phyloP scores from a whole-genome alignment of 2,797 vertebrate species.

The Crocidura indochinensis region DNA sequence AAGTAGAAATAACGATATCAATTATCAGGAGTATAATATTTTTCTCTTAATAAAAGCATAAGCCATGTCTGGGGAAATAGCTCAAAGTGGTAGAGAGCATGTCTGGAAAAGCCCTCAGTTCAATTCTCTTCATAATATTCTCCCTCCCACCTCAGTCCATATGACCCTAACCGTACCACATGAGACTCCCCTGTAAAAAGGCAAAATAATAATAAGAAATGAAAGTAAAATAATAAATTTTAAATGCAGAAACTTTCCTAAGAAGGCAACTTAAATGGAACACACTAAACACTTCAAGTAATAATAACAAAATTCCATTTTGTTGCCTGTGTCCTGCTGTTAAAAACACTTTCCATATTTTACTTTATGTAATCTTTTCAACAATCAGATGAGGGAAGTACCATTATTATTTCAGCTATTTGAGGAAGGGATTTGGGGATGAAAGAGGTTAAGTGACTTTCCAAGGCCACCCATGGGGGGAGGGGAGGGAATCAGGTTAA shows the following conservation, averaged over 20 bases:
- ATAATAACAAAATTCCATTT: slow-evolving; percentile 18
- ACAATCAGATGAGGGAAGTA: background rate
- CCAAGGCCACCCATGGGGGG: background rate
- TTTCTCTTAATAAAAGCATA: slow-evolving; percentile 24
- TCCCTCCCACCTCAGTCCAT: too few relatives aligned
- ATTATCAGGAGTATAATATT: background rate
- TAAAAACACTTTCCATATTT: slow-evolving; percentile 7
- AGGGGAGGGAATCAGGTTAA: background rate
- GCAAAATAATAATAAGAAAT: too few relatives aligned
- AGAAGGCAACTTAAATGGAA: background rate
- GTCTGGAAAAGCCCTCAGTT: too few relatives aligned
- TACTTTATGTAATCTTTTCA: slow-evolving; percentile 14
- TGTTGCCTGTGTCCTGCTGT: background rate
- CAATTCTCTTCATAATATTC: too few relatives aligned
- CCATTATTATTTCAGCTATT: background rate
- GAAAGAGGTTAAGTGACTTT: background rate
- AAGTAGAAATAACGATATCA: slow-evolving; percentile 37
- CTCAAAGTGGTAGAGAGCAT: too few relatives aligned
- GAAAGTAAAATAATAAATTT: too few relatives aligned
- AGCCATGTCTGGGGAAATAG: too few relatives aligned
- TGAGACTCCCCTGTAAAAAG: too few relatives aligned
- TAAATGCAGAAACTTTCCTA: slow-evolving; percentile 45
- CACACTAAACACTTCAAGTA: background rate
- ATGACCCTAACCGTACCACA: too few relatives aligned
- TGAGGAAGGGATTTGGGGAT: background rate